Base-by-base conservation (phyloP, 2,797 vertebrate species). In the Malurus leucopterus region DNA sequence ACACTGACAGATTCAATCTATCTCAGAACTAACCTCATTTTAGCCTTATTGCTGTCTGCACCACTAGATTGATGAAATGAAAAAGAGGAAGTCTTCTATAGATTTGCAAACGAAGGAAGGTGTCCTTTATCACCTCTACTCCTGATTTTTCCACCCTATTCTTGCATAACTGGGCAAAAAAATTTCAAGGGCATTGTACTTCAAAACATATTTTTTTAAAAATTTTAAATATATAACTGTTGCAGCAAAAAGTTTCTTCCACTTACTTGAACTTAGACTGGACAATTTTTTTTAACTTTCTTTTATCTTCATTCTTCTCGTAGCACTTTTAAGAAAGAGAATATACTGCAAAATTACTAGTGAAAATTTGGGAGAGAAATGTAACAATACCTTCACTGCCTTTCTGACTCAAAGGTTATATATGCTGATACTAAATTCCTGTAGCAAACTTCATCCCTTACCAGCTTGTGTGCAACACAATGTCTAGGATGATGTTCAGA, bases 1-100 rank as follows among this genome's bases (percentile, higher is more conserved):
- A 71, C 78, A 65, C 74, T 92, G 91, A 93, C 94, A 95, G 92
- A 85, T 88, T 87, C 73, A 94, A 92, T 95, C 86, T 86, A 79
- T 95, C 94, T 95, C 95, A 94, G 84, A 94, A 67, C 36, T 86
- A 96, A 92, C 80, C 88, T 93, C 80, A 55, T 93, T 93, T 95
- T 95, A 71, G 86, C 87, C 86, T 78, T 75, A 70, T 59, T 89
- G 78, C 78, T 93, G 64, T 92, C 92, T 95, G 65, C 84, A 80
- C 36, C 26, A 51, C 58, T 78, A 77, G 59, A 92, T 34, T 85
- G 68, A 88, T 90, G 47, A 93, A 88, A 92, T 83, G 46, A 58
- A 87, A 85, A 90, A 82, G 30, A 75, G 58, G 64, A 90, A 90
- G 70, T 63, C 67, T 88, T 88, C 86, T 90, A 43, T 6, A 84